These are phyloP conservation scores for Drosophila colorata DNA, from an alignment of 2,888 invertebrate species.

Conservation along the genomic window DNA sequence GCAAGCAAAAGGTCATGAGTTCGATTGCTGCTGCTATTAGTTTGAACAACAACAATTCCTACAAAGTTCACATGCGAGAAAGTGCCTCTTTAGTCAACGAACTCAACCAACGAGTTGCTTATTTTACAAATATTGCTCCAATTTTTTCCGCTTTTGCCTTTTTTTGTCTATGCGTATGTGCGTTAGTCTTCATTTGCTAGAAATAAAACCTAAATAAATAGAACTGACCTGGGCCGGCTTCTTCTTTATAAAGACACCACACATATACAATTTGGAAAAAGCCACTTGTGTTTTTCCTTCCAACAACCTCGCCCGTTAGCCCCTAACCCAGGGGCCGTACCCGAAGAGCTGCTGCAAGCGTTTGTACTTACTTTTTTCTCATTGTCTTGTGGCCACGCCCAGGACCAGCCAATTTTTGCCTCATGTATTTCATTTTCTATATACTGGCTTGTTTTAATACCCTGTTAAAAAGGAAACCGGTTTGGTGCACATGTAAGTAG, in stretches of 20 bases:
- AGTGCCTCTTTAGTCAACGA: no score
- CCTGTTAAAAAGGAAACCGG: background rate
- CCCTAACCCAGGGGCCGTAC: background rate
- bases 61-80: no score
- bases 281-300: constrained; percentile 14
- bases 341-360: constrained; percentile 9
- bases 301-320: constrained; percentile 18
- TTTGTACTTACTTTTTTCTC: constrained; percentile 42
- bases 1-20: no score
- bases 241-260: background rate
- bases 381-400: constrained; percentile 66
- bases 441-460: background rate
- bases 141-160: background rate
- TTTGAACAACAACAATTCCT: no score
- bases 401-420: constrained; percentile 20
- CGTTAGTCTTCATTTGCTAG: background rate
- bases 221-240: background rate
- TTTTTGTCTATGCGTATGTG: background rate
- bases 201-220: constrained; percentile 16
- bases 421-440: constrained; percentile 47
- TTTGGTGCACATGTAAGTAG: no score
- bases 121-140: background rate
- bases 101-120: background rate
- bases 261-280: constrained; percentile 18
- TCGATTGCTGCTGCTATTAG: no score